phyloP scores from a whole-genome alignment of 2,888 invertebrate species.

The Mycalesis mineus region DNA sequence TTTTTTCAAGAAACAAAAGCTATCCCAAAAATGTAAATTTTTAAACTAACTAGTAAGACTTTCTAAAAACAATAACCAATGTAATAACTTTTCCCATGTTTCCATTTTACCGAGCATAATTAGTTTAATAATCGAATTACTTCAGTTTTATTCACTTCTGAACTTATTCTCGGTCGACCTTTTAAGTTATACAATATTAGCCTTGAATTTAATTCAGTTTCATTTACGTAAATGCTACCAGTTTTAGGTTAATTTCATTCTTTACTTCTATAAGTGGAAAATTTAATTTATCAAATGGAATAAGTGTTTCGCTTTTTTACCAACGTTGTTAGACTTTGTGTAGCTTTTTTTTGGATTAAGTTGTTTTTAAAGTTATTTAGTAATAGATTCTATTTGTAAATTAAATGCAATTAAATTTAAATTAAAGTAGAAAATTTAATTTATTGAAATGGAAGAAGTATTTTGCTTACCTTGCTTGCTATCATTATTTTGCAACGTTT shows the following conservation, averaged over 20 bases:
- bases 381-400: too few species aligned
- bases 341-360: neutral
- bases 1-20: too few species aligned
- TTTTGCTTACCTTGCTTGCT: too few species aligned
- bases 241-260: constrained; percentile 7
- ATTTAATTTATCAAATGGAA: constrained; percentile 1
- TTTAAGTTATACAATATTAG: neutral
- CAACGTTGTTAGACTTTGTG: neutral
- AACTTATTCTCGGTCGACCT: constrained; percentile 9
- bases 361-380: neutral
- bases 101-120: neutral
- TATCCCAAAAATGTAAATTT: too few species aligned
- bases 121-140: neutral
- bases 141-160: neutral
- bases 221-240: constrained; percentile 2
- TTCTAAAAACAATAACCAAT: too few species aligned
- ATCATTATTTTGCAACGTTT: too few species aligned
- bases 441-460: too few species aligned
- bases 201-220: constrained; percentile 14
- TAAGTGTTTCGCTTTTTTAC: neutral
- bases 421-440: too few species aligned
- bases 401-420: too few species aligned
- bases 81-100: neutral
- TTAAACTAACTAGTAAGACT: too few species aligned
- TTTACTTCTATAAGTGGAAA: neutral